phyloP scores from a whole-genome alignment of 1,140 invertebrate species.

The Acromyrmex echinatior region DNA sequence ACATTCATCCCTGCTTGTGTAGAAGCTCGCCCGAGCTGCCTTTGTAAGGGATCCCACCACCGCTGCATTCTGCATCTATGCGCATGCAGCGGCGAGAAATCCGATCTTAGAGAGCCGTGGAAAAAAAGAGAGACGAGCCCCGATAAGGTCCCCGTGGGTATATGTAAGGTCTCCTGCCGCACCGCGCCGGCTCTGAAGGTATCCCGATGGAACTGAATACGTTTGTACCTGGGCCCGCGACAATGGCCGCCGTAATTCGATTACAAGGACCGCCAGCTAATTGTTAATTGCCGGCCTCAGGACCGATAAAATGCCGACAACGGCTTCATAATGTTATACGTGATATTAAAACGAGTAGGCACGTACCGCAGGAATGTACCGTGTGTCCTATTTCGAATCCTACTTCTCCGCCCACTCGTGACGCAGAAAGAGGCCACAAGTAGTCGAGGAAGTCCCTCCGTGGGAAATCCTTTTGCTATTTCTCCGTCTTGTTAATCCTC shows the following conservation, averaged over 20 bases:
- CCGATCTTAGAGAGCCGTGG: constrained; percentile 79
- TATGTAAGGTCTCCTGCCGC: no score
- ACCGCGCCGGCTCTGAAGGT: constrained; percentile 57
- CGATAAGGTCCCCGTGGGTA: constrained; percentile 69
- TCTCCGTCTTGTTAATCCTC: constrained; percentile 23
- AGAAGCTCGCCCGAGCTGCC: constrained; percentile 76
- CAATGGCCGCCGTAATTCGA: constrained; percentile 86
- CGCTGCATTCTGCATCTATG: constrained; percentile 84
- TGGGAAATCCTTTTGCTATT: constrained; percentile 65
- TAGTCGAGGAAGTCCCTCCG: constrained; percentile 46
- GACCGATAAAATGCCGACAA: constrained; percentile 82
- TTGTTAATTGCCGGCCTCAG: constrained; percentile 86
- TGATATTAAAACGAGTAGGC: constrained; percentile 78
- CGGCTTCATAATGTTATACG: constrained; percentile 80
- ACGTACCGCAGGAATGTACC: constrained; percentile 63
- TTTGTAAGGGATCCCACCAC: constrained; percentile 85
- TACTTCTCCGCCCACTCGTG: constrained; percentile 49
- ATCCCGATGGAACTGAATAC: constrained; percentile 84
- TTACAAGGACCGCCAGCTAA: constrained; percentile 87
- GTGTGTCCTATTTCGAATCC: constrained; percentile 67
- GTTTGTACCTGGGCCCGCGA: constrained; percentile 85
- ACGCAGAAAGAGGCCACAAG: constrained; percentile 41
- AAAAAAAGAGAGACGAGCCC: constrained; percentile 75
- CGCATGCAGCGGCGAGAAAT: constrained; percentile 83
- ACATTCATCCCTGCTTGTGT: constrained; percentile 81